Conservation (phyloP, 2,888 invertebrate species). For the Meiosimyza platycephala region DNA sequence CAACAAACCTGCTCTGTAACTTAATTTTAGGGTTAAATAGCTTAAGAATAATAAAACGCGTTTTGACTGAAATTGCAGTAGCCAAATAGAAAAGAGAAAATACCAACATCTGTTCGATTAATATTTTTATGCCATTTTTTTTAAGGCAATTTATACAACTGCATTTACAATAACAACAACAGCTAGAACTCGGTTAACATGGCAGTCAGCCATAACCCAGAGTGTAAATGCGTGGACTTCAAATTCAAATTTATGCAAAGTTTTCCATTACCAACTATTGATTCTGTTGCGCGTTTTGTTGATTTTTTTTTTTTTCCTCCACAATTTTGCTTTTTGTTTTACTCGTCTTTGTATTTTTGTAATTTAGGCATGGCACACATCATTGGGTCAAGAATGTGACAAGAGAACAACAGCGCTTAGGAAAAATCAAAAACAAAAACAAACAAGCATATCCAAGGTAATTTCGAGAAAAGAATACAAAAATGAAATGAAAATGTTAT, state of each 20-base stretch:
- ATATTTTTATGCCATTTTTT: conserved; percentile 23
- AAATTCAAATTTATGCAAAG: conserved; percentile 28
- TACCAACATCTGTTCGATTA: conserved; percentile 9
- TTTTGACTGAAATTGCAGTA: background rate
- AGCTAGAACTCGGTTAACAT: background rate
- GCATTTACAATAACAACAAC: background rate
- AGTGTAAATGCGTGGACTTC: conserved; percentile 24
- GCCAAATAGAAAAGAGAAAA: conserved; percentile 22
- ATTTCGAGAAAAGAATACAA: background rate
- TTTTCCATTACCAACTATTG: conserved; percentile 23
- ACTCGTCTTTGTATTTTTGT: conserved; percentile 14
- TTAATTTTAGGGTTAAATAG: background rate
- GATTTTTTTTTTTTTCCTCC: conserved; percentile 1
- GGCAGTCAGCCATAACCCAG: conserved; percentile 12
- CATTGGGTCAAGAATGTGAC: conserved; percentile 18
- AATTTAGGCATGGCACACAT: conserved; percentile 5
- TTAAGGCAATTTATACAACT: conserved; percentile 16
- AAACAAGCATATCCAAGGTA: background rate
- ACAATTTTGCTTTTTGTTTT: conserved; percentile 2
- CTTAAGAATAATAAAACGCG: background rate
- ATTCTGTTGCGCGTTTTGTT: conserved; percentile 1
- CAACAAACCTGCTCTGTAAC: background rate
- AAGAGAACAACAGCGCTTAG: background rate
- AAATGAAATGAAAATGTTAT: conserved; percentile 5
- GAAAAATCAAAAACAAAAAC: background rate